These are phyloP conservation scores for Cyanistes caeruleus DNA, from an alignment of 2,113 vertebrate species.

Conservation along the genomic window DNA sequence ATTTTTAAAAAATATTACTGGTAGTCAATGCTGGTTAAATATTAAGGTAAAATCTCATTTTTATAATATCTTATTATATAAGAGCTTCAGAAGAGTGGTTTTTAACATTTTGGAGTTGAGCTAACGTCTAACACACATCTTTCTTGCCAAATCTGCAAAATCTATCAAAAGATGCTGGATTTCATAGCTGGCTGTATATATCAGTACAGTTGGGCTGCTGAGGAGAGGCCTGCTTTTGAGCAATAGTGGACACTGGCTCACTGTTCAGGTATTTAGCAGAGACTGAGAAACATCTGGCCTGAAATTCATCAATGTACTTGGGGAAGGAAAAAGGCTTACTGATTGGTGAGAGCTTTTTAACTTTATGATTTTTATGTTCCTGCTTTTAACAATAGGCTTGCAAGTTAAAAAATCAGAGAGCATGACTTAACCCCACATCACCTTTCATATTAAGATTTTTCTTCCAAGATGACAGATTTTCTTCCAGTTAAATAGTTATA, in stretches of 20 bases:
- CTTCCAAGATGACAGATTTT: neutral
- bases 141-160: neutral
- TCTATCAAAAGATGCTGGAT: neutral
- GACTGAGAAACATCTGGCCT: neutral
- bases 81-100: neutral
- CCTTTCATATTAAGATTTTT: neutral
- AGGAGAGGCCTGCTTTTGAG: neutral
- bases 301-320: fast-evolving
- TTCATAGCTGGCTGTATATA: neutral
- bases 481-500: neutral
- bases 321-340: neutral
- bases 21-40: neutral
- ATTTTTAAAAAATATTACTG: neutral
- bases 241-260: neutral
- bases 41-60: neutral
- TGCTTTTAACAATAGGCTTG: neutral
- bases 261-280: neutral
- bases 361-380: neutral
- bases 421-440: neutral
- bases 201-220: neutral
- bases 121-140: neutral
- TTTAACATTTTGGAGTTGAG: neutral
- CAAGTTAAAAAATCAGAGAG: neutral
- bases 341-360: neutral
- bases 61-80: neutral